Base-by-base conservation (phyloP, 35 echinoderm and acorn worm genomes). In the Patiria miniata region DNA sequence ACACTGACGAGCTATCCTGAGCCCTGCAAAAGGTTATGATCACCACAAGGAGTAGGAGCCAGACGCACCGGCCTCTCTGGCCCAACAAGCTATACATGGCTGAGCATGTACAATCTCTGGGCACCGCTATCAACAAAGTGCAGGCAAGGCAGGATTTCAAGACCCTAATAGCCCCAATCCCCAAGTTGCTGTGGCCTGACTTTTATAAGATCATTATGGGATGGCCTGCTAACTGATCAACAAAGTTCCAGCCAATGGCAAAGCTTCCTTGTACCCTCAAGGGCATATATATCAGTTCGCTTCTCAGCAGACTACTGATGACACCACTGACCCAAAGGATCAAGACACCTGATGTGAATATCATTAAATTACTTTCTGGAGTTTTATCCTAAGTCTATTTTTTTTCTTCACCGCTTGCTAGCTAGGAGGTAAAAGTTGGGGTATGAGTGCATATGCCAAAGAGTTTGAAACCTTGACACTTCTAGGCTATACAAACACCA, bases 141-240 rank as follows among this genome's bases (percentile, higher is more conserved):
- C 34, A 26, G 26, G 65, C 65, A 10, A 73, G 34, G 28, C 26
- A 73, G 26, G 29, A 14, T 73, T 73, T 34, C 65, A 73, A 23
- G 19, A 34, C n/a, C 19, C 65, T 73, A 47, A 34, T 73, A 34
- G 21, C 19, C 65, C 29, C 19, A 73, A 32, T 30, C 26, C 65
- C 65, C 65, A 26, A 26, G 19, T 73, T 73, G 65, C 29, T 36
- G 65, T 73, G 65, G 15, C 65, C 29, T 30, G 26, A 10, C 42
- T 73, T 73, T 73, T 73, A 73, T 73, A 34, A 23, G 65, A 26
- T 23, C 29, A 73, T 73, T 73, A 73, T 73, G 65, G 65, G 65
- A 73, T 73, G 65, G 65, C 26, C 34, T 73, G 19, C 14, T n/a
- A 22, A 14, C 26, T 26, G 65, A 73, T 26, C 34, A 34, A 34